A percentile compares a stretch with the other conserved stretches of the same genome.
These are phyloP conservation scores for Chloroceryle aenea DNA, from an alignment of 2,113 vertebrate genomes.

Conservation along the genomic window DNA sequence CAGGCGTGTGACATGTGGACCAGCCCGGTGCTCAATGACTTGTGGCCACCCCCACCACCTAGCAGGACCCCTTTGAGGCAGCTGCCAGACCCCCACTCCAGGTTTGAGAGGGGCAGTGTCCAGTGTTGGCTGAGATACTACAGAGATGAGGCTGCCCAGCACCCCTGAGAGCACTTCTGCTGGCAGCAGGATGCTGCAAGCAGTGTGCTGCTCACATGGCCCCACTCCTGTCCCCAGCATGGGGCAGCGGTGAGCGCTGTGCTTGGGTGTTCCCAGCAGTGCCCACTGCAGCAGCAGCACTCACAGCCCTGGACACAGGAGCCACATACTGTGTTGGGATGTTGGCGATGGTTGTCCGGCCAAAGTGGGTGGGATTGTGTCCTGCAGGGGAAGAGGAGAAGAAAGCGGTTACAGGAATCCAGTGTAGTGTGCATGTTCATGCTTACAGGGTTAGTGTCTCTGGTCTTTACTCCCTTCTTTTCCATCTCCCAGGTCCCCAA, in stretches of 20 bases:
- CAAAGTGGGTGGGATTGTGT: slow-evolving; percentile 89
- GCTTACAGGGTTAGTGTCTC: background rate
- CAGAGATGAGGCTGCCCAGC: background rate
- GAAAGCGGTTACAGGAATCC: background rate
- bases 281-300: background rate
- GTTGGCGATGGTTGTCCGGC: slow-evolving; percentile 93
- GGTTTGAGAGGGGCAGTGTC: background rate
- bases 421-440: fast-evolving
- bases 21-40: background rate
- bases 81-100: background rate
- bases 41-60: background rate
- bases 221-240: background rate
- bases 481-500: background rate
- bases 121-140: background rate
- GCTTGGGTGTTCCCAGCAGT: background rate
- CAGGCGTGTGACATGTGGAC: fast-evolving
- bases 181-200: fast-evolving
- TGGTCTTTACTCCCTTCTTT: background rate
- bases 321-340: slow-evolving; percentile 88
- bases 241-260: fast-evolving
- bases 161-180: background rate
- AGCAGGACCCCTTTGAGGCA: fast-evolving
- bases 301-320: background rate
- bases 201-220: background rate
- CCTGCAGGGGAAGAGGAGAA: slow-evolving; percentile 75